Evolutionary conservation across 1,140 invertebrate genomes (phyloP).

Genomic region (Magallana ariakensis): DNA sequence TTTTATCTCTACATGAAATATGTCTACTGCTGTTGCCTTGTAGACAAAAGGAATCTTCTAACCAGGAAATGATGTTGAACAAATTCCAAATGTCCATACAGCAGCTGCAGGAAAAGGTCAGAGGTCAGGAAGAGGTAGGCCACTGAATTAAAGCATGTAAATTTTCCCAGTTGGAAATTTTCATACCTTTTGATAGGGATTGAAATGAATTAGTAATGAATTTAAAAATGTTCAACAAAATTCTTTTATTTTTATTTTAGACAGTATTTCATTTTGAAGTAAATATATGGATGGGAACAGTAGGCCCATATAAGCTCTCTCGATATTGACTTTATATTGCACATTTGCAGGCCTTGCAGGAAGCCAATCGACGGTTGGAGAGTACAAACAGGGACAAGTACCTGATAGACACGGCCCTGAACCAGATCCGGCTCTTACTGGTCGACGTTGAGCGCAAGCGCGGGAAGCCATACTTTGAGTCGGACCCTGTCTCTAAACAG

Average conservation of each 20-base stretch:
- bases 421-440: conserved; percentile 66
- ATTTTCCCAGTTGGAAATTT: no score
- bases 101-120: conserved; percentile 70
- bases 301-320: no score
- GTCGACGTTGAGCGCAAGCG: conserved; percentile 65
- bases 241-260: no score
- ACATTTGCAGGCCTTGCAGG: conserved; percentile 59
- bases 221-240: no score
- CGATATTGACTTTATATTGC: no score
- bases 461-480: conserved; percentile 68
- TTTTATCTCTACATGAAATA: no score
- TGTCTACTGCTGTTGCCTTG: conserved; percentile 20
- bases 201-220: no score
- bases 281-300: no score
- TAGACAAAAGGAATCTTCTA: conserved; percentile 71
- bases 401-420: conserved; percentile 66
- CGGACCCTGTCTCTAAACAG: conserved; percentile 69
- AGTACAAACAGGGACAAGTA: conserved; percentile 61
- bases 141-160: no score
- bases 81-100: conserved; percentile 71
- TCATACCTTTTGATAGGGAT: no score
- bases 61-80: conserved; percentile 70
- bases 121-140: conserved; percentile 71
- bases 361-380: conserved; percentile 66
- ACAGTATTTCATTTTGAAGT: no score